Evolutionary conservation across 2,888 invertebrate genomes (phyloP), one percentile per base, ranked within the genome.

Genomic region (Phalangium opilio): DNA sequence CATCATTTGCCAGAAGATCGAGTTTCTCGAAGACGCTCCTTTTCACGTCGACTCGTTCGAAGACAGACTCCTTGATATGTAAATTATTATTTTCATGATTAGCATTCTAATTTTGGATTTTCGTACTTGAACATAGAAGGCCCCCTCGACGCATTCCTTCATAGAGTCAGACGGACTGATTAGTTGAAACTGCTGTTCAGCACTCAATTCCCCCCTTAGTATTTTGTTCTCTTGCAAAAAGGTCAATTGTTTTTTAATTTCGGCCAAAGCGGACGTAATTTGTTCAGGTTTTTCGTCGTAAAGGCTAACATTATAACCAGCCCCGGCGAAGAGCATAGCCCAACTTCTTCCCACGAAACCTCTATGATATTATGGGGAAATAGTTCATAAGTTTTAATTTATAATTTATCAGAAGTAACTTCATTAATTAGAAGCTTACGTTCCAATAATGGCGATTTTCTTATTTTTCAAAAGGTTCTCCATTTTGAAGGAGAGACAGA

Each of bases 341-440:
- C 91, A 96, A 60, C 91, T 91, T 49, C 87, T 77, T 2, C 95
- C 96, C 59, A 96, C 93, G 45, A 95, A 71, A 3, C 96, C 96
- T 65, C 93, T 95, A 65, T 8, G n/a, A n/a, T 7, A 27, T 27
- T 27, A 27, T n/a, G n/a, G n/a, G n/a, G n/a, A 27, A 27, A 27
- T 27, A 7, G 27, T 7, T 27, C 27, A 27, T 27, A 7, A 27
- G 4, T 27, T 27, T n/a, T n/a, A n/a, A n/a, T n/a, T n/a, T n/a
- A n/a, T n/a, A 4, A 27, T 27, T 27, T 27, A 8, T 27, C 27
- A 4, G 5, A 27, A 7, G 8, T 27, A 27, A 27, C 8, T 27
- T 27, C 8, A 7, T 27, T 27, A 27, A 27, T 27, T 27, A 7
- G 8, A 7, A 27, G 27, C 27, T 27, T 27, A 27, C 27, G 27